A percentile compares a stretch with the other conserved stretches of the same genome.
phyloP scores from a whole-genome alignment of 1,140 invertebrate genomes.

The Araneus ventricosus region DNA sequence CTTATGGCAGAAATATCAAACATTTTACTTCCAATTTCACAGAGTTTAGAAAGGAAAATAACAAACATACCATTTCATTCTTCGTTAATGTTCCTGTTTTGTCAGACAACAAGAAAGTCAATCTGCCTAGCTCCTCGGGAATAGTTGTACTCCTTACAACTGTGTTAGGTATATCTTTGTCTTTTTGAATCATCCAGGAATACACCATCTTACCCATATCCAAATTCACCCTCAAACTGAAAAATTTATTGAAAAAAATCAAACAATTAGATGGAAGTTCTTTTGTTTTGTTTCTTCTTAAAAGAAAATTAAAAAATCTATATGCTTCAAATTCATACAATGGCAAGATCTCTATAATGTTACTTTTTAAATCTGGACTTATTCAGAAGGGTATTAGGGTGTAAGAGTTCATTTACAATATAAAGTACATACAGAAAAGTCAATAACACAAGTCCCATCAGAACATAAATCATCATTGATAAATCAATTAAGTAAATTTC shows the following conservation, averaged over 20 bases:
- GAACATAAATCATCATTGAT: no score
- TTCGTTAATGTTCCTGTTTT: slow-evolving; percentile 99
- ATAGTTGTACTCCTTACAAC: slow-evolving; percentile 99
- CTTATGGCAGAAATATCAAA: background rate
- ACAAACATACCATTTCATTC: slow-evolving; percentile 92
- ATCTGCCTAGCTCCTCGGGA: slow-evolving; percentile 97
- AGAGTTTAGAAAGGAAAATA: background rate
- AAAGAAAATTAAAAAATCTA: background rate
- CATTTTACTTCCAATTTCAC: background rate
- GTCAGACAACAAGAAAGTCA: slow-evolving; percentile 96
- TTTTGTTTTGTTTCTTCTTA: background rate
- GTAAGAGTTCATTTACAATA: no score
- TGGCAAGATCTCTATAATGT: no score
- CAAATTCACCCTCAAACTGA: slow-evolving; percentile 96
- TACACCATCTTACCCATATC: slow-evolving; percentile 99
- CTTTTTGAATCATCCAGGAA: slow-evolving; percentile 96
- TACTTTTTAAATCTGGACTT: no score
- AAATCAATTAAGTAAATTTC: no score
- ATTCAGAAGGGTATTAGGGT: no score
- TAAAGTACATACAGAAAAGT: no score
- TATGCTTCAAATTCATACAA: no score
- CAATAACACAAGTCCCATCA: no score
- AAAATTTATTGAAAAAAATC: no score
- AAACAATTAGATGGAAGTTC: slow-evolving; percentile 19
- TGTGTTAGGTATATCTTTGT: slow-evolving; percentile 94